phyloP scores from a whole-genome alignment of 2,797 vertebrate species.

The Acanthurus lineatus region DNA sequence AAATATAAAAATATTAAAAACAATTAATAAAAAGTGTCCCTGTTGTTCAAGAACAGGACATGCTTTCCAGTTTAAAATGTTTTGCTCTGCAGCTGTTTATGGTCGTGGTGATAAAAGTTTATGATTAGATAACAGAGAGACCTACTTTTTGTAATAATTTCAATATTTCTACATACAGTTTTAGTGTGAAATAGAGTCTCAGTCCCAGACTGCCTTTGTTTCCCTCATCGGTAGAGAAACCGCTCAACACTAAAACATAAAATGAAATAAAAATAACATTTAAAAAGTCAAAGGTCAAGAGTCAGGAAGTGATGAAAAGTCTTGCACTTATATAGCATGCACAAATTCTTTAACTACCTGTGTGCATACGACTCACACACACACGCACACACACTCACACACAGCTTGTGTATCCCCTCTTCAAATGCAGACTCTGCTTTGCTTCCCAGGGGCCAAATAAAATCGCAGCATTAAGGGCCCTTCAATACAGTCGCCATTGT shows the following conservation, averaged over 20 bases:
- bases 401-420: slow-evolving; percentile 19
- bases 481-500: slow-evolving; percentile 75
- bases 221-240: slow-evolving; percentile 42
- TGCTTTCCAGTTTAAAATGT: not conserved
- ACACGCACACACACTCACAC: slow-evolving; percentile 3
- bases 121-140: not conserved
- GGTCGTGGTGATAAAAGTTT: not conserved
- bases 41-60: not conserved
- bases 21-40: no score
- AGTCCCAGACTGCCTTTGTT: slow-evolving; percentile 10
- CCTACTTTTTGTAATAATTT: no score
- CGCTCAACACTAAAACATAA: no score
- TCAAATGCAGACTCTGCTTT: slow-evolving; percentile 47
- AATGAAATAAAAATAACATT: slow-evolving; percentile 14
- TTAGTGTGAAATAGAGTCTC: not conserved
- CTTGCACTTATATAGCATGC: slow-evolving; percentile 50
- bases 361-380: slow-evolving; percentile 13
- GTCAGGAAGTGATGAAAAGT: slow-evolving; percentile 70
- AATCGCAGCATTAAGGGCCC: slow-evolving; percentile 60
- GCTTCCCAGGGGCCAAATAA: slow-evolving; percentile 65
- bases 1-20: not conserved
- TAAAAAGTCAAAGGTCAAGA: slow-evolving; percentile 58
- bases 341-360: slow-evolving; percentile 49
- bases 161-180: no score
- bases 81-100: slow-evolving; percentile 3